Evolutionary conservation across 2,888 invertebrate genomes (phyloP), one percentile per base, ranked within the genome.

Genomic region (Chymomyza amoena): DNA sequence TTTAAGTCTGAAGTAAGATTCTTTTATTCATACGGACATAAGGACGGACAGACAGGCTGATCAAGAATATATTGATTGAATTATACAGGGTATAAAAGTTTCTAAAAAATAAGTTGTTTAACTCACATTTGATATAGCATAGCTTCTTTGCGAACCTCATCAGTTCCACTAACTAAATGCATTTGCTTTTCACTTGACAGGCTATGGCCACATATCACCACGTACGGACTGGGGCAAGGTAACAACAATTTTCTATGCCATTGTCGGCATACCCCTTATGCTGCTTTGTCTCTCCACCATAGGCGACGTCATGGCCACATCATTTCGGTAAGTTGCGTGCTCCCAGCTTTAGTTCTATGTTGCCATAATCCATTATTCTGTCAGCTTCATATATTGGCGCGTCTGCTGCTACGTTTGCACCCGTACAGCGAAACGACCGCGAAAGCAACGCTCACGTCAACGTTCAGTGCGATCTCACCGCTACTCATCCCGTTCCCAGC

Each of bases 181-280:
- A 45, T 13, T 45, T 45, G 39, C 13, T 7, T 50, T 51, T 39
- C 61, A 63, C 57, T 68, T 90, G 91, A 32, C 91, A 98, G 98
- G 98, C 51, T 98, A 98, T 91, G 98, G 98, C 7, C 97, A 98
- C 91, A 97, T 98, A 72, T 96, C 98, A 0, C 98, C 98, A 1
- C 97, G 97, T 93, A 98, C 98, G 0, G 95, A 96, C 87, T 96
- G 96, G 90, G 98, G 98, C 56, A 98, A 98, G 92, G 96, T 98
- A 78, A 96, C 97, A 78, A 98, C 98, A 15, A 98, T 98, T 88
- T 96, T 98, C 91, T 98, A 98, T 92, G 98, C 98, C 28, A 98
- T 98, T 90, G 93, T 98, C 77, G 98, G 97, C 61, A 98, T 98
- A 81, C 98, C 98, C 0, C 93, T 98, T 78, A 98, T 98, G 97